phyloP scores from a whole-genome alignment of 2,888 invertebrate species.

The Tortricodes alternella region DNA sequence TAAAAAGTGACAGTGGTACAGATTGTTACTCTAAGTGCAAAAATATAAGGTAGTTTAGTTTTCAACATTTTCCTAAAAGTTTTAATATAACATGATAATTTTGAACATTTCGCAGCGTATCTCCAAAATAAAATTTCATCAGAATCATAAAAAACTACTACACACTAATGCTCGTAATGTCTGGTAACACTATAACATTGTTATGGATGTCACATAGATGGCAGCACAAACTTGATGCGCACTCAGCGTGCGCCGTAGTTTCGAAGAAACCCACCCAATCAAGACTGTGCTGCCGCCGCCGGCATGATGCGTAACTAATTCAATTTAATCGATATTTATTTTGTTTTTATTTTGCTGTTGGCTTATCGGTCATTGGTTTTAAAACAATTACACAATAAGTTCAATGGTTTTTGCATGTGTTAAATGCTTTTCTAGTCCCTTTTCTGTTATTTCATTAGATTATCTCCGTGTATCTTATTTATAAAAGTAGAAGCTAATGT shows the following conservation, averaged over 20 bases:
- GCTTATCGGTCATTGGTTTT: conserved; percentile 18
- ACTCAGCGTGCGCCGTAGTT: conserved; percentile 29
- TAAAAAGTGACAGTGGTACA: no score
- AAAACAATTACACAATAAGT: neutral
- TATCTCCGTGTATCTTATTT: neutral
- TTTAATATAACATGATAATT: neutral
- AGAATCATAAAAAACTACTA: conserved; percentile 24
- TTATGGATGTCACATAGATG: conserved; percentile 30
- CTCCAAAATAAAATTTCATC: neutral
- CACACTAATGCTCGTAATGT: conserved; percentile 3
- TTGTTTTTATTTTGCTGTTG: conserved; percentile 13
- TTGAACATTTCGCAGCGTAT: neutral
- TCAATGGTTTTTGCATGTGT: neutral
- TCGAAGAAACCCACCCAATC: conserved; percentile 9
- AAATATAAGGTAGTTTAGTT: neutral
- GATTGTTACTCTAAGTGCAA: no score
- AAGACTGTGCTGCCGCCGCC: conserved; percentile 30
- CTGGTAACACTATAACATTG: conserved; percentile 6
- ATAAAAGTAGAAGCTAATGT: neutral
- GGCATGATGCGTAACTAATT: conserved; percentile 31
- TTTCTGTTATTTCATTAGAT: conserved; percentile 3
- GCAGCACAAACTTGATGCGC: conserved; percentile 37
- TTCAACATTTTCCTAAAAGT: neutral
- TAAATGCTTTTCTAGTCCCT: neutral
- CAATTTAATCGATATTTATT: conserved; percentile 32